These are phyloP conservation scores for Ondatra zibethicus DNA, from an alignment of 2,113 vertebrate genomes.

Conservation along the genomic window DNA sequence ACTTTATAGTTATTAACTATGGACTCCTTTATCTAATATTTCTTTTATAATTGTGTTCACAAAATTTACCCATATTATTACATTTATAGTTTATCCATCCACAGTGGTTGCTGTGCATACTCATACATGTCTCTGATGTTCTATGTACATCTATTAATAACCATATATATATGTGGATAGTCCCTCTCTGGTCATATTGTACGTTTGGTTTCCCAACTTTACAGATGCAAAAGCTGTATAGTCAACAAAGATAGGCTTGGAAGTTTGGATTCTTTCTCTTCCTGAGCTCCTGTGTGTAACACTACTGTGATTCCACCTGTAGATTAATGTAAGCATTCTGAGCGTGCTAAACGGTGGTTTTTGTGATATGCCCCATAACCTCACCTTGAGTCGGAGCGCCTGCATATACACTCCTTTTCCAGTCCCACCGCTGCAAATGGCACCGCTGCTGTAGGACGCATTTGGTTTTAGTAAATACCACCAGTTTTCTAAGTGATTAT, in stretches of 20 bases:
- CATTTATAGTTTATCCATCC: not conserved
- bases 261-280: not conserved
- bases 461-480: conserved; percentile 10
- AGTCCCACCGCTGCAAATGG: not conserved
- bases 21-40: not conserved
- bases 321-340: not conserved
- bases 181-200: not conserved
- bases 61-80: not conserved
- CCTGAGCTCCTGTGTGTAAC: not conserved
- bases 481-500: conserved; percentile 1
- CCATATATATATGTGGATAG: not conserved
- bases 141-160: not conserved
- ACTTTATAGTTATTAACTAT: not conserved
- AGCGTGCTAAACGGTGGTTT: not conserved
- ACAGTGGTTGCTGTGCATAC: not conserved
- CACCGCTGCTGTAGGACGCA: not conserved
- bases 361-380: not conserved
- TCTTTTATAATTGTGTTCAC: not conserved
- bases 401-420: not conserved
- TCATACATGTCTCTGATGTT: not conserved
- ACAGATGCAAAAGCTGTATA: not conserved
- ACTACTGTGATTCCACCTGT: not conserved
- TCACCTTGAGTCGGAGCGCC: not conserved
- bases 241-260: not conserved
- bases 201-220: not conserved